These are phyloP conservation scores for Callimorpha dominula DNA, from an alignment of 2,888 invertebrate species.

Conservation along the genomic window DNA sequence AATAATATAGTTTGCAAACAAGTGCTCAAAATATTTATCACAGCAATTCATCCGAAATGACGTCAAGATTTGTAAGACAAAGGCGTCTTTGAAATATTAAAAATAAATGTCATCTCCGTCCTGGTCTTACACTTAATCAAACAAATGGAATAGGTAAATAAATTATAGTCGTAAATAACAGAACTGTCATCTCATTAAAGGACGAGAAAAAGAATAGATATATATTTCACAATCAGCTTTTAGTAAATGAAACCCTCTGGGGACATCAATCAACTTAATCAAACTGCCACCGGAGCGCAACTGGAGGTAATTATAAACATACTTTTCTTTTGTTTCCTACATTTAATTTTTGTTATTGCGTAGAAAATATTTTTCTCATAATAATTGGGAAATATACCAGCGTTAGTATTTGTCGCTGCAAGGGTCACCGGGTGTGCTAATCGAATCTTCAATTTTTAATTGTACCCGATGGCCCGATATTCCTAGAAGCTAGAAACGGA, in stretches of 20 bases:
- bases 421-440: not conserved
- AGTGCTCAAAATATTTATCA: conserved; percentile 26
- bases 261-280: conserved; percentile 65
- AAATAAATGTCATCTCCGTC: conserved; percentile 33
- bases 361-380: not conserved
- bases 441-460: not conserved
- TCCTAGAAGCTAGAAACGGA: no score
- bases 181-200: conserved; percentile 43
- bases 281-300: conserved; percentile 51
- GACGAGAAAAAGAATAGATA: conserved; percentile 37
- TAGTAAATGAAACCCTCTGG: conserved; percentile 57
- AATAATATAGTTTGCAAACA: conserved; percentile 20
- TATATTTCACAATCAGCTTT: conserved; percentile 54
- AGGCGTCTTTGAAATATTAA: conserved; percentile 30
- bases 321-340: conserved; percentile 26
- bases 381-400: not conserved
- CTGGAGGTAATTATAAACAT: conserved; percentile 54
- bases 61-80: conserved; percentile 21
- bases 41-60: conserved; percentile 17
- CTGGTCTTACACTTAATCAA: conserved; percentile 37
- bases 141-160: conserved; percentile 54
- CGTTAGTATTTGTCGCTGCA: not conserved
- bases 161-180: conserved; percentile 54
- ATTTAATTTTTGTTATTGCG: conserved; percentile 6
- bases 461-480: no score